Evolutionary conservation across 2,113 vertebrate species (phyloP).

Genomic region (Brachyhypopomus occidentalis): DNA sequence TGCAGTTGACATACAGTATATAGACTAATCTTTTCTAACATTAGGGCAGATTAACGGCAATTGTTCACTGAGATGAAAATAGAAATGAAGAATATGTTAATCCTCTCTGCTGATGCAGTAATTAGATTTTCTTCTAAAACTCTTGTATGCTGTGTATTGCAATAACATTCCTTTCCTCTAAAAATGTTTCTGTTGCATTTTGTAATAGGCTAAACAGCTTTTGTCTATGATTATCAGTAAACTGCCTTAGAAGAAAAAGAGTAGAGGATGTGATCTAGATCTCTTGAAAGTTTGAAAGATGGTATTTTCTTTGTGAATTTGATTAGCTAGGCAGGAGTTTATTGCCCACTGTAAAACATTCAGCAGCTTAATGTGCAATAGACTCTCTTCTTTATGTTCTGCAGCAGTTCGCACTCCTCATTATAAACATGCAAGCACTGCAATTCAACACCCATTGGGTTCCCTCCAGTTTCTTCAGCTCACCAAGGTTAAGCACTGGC

Average conservation of each 20-base stretch:
- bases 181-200: constrained; percentile 3
- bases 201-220: constrained; percentile 37
- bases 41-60: background rate
- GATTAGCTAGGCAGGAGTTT: constrained; percentile 70
- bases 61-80: background rate
- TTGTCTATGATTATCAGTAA: constrained; percentile 40
- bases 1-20: background rate
- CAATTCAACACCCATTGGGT: constrained; percentile 62
- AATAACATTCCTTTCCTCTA: background rate
- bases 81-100: background rate
- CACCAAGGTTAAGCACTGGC: constrained; percentile 65
- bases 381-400: constrained; percentile 67
- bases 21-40: background rate
- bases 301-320: constrained; percentile 61
- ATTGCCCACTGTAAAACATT: constrained; percentile 73
- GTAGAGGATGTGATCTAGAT: constrained; percentile 53
- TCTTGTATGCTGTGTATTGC: background rate
- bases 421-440: constrained; percentile 73
- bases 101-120: background rate
- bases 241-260: constrained; percentile 23
- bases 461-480: constrained; percentile 54
- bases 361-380: constrained; percentile 70
- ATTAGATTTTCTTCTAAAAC: background rate
- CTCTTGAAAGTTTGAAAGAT: constrained; percentile 61
- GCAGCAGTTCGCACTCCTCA: constrained; percentile 66